Base-by-base conservation (phyloP, 1,140 invertebrate genomes). In the Drosophila neocordata region DNA sequence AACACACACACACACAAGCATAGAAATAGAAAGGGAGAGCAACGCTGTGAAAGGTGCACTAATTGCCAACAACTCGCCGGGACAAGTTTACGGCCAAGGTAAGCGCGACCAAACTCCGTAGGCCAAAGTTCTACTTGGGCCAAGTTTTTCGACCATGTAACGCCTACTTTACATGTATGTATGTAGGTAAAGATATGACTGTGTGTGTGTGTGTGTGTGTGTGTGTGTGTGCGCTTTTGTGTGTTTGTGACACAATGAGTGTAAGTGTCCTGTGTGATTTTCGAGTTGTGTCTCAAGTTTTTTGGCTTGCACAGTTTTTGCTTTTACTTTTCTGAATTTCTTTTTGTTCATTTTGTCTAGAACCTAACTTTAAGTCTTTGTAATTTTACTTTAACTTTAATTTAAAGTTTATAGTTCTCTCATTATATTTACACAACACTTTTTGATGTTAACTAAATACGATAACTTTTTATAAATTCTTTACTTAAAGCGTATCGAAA, bases 61-160 rank as follows among this genome's bases (percentile, higher is more conserved):
- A 87, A 87, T 87, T 87, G 83, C 83, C 84, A 88, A 65, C 71
- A 53, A 82, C 78, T 78, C 83, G 74, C 75, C 65, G 78, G 83
- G 44, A 65, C 83, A 87, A 87, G 83, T 87, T 87, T 88, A 87
- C 77, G 83, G 83, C 83, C 83, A 87, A 87, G 83, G 83, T 87
- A 82, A 87, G 67, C 62, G 81, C 73, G 65, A 65, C 59, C 67
- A 65, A 77, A 73, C 74, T 78, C 69, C 65, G 64, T 69, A 69
- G 83, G 72, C 79, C 69, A 87, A 82, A 87, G 83, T 88, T 87
- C 79, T 88, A 77, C 69, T 51, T 69, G 61, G 64, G 72, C 65
- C 72, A 82, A 88, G 75, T 88, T 88, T 70, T 75, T 78, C 58
- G 74, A 72, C 81, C 82, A 69, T 84, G 77, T 67, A 79, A 85